A percentile compares a stretch with the other conserved stretches of the same genome.
These are phyloP conservation scores for Coecobrya sp. DNA, from an alignment of 2,888 invertebrate species.

Conservation along the genomic window DNA sequence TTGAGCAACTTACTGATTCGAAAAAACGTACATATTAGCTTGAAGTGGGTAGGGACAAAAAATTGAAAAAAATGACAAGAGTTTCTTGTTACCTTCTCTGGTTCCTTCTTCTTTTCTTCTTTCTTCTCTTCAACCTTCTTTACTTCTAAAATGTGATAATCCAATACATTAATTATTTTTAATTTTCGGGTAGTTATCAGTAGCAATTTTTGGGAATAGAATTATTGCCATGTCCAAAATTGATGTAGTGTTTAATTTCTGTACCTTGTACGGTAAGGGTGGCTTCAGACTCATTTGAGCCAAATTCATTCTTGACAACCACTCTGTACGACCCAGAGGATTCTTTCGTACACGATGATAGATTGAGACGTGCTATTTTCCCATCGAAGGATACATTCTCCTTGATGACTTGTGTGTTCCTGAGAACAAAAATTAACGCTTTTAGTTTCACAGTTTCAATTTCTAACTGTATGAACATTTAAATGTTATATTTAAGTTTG, in stretches of 20 bases:
- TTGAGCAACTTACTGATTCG: not conserved
- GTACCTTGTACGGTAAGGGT: slow-evolving; percentile 93
- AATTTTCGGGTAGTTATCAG: not conserved
- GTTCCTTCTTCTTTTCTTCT: slow-evolving; percentile 87
- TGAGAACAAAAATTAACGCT: slow-evolving; percentile 84
- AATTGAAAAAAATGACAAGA: not conserved
- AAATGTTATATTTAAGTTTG: not conserved
- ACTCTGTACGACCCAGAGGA: slow-evolving; percentile 94
- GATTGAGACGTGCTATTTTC: slow-evolving; percentile 93
- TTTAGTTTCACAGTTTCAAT: not conserved
- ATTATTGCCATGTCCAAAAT: not conserved
- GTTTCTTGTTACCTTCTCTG: slow-evolving; percentile 77
- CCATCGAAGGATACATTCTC: slow-evolving; percentile 95
- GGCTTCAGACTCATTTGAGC: slow-evolving; percentile 95
- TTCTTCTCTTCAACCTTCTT: slow-evolving; percentile 87
- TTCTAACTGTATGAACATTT: not conserved
- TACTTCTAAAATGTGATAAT: slow-evolving; percentile 85
- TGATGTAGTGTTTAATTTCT: slow-evolving; percentile 83
- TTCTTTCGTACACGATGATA: slow-evolving; percentile 92
- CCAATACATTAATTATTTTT: not conserved
- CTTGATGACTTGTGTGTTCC: slow-evolving; percentile 91
- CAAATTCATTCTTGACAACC: slow-evolving; percentile 96
- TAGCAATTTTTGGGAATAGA: not conserved
- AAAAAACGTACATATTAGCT: not conserved
- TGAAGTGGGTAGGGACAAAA: not conserved